These are phyloP conservation scores for Sinopyrophorus schimmeli DNA, from an alignment of 2,888 invertebrate genomes.

Conservation along the genomic window DNA sequence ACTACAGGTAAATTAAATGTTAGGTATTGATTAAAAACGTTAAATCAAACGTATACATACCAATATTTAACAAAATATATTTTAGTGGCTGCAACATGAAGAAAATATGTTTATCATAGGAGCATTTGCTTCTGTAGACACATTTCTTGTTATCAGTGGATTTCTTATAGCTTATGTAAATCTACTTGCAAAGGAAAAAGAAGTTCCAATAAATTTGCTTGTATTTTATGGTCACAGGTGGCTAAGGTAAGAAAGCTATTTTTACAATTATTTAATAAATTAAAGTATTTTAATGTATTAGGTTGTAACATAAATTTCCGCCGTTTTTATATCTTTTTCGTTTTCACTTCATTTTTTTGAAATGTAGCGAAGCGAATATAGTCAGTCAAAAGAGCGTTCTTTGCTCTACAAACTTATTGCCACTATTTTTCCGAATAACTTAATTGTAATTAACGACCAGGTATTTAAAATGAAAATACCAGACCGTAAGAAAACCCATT, in stretches of 20 bases:
- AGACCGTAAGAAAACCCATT: no score
- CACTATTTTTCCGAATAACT: no score
- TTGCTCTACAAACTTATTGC: no score
- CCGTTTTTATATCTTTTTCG: no score
- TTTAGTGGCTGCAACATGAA: slow-evolving; percentile 17
- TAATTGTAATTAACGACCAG: no score
- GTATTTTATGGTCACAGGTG: slow-evolving; percentile 44
- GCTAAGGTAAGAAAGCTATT: slow-evolving; percentile 10
- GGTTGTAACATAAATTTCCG: no score
- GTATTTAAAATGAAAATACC: no score
- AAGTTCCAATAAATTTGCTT: slow-evolving; percentile 45
- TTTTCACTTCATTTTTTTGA: not conserved
- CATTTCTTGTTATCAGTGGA: slow-evolving; percentile 67
- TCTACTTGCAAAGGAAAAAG: slow-evolving; percentile 46
- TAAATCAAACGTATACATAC: not conserved
- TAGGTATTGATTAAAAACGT: not conserved
- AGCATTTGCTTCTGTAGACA: slow-evolving; percentile 64
- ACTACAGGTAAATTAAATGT: slow-evolving; percentile 23
- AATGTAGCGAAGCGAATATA: no score
- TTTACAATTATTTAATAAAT: not conserved
- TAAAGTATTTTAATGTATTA: not conserved
- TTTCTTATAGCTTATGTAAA: slow-evolving; percentile 59
- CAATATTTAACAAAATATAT: not conserved
- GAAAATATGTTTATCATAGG: slow-evolving; percentile 19
- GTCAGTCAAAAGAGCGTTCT: no score